phyloP scores from a whole-genome alignment of 1,140 invertebrate genomes.

The Augochlora pura region DNA sequence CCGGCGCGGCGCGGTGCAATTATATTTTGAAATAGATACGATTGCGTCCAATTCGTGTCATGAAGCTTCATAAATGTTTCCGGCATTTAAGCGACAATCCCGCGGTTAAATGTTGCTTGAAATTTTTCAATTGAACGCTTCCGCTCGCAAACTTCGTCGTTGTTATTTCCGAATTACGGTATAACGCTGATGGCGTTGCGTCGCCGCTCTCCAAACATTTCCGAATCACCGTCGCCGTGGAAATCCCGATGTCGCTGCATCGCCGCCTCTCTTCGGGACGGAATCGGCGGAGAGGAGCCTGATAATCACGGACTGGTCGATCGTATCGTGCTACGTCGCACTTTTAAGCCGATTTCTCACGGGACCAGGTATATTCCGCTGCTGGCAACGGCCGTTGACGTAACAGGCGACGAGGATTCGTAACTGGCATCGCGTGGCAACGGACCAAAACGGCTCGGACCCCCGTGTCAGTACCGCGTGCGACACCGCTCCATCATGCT shows the following conservation, averaged over 20 bases:
- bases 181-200: not conserved
- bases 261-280: not conserved
- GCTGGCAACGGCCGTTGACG: conserved; percentile 12
- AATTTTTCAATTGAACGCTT: not conserved
- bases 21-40: no score
- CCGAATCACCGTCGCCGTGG: not conserved
- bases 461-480: conserved; percentile 24
- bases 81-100: no score
- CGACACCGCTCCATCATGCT: conserved; percentile 38
- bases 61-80: no score
- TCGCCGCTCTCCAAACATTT: not conserved
- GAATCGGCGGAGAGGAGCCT: not conserved
- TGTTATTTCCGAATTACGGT: not conserved
- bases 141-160: not conserved
- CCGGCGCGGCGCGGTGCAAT: no score
- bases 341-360: conserved; percentile 45
- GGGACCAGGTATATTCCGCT: conserved; percentile 8
- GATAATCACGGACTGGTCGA: conserved; percentile 18
- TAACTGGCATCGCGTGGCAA: conserved; percentile 23
- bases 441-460: not conserved
- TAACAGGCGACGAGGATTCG: conserved; percentile 28
- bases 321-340: conserved; percentile 7
- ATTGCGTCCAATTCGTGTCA: no score
- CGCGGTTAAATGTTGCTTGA: not conserved
- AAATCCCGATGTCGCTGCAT: not conserved